Evolutionary conservation across 2,888 invertebrate species (phyloP), one percentile per base, ranked within the genome.

Genomic region (Pristionchus entomophagus): DNA sequence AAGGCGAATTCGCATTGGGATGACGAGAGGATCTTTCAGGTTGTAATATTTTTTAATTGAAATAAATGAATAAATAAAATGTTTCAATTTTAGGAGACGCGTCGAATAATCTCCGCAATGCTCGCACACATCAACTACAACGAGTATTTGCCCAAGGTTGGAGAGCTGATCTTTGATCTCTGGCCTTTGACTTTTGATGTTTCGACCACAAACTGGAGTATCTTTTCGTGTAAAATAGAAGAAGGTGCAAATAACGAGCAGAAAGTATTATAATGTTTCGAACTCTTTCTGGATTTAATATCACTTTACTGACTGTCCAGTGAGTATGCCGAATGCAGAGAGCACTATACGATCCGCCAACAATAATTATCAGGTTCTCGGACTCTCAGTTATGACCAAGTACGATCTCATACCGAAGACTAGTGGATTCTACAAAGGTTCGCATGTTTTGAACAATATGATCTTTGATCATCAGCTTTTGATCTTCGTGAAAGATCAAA

Each of bases 351-450:
- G 17, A 49, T 12, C 17, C 49, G 49, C 49, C 49, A n/a, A n/a
- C n/a, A n/a, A n/a, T n/a, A n/a, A n/a, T n/a, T n/a, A n/a, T n/a
- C 41, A 73, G 73, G 73, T 91, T 0, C 95, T 98, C 22, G 97
- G 97, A 8, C 96, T 96, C 96, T 96, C 96, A 91, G 96, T 96
- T 26, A 96, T 97, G 88, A 96, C 96, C 92, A 95, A 97, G 10
- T 97, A 97, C 93, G 97, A 96, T 12, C 94, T 98, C 82, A 96
- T 96, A 89, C 95, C 97, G 14, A 93, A 96, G 89, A 96, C 96
- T 0, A 87, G 86, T 17, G 93, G 92, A 17, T 93, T 92, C 86
- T 92, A 84, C 85, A 56, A 87, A 56, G 84, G 90, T 88, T 12
- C 17, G 41, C 2, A 29, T 10, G 19, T 84, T 38, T 32, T 62